Evolutionary conservation across 1,140 invertebrate species (phyloP).

Genomic region (Episyrphus balteatus): DNA sequence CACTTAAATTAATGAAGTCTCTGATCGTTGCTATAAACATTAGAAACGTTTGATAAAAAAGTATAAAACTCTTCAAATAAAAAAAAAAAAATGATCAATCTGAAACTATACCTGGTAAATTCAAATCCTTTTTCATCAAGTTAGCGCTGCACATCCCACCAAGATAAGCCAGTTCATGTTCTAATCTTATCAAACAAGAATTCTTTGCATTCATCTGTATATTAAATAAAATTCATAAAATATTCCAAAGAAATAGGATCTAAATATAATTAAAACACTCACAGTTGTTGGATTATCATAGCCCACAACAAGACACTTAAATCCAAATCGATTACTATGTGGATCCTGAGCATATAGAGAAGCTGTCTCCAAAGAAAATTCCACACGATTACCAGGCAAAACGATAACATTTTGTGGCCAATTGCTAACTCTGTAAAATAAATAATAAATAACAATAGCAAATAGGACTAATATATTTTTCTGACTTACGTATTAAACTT

Average conservation of each 20-base stretch:
- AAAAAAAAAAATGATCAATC: too few relatives aligned
- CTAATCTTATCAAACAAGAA: conserved; percentile 58
- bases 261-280: conserved; percentile 2
- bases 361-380: conserved; percentile 90
- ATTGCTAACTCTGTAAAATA: conserved; percentile 48
- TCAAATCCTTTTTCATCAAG: conserved; percentile 76
- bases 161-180: conserved; percentile 82
- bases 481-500: conserved; percentile 33
- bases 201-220: conserved; percentile 28
- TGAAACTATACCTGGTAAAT: conserved; percentile 58
- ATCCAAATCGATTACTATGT: conserved; percentile 69
- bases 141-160: conserved; percentile 83
- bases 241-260: not conserved
- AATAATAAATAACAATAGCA: not conserved
- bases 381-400: conserved; percentile 85
- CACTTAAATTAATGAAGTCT: too few relatives aligned
- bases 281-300: conserved; percentile 65
- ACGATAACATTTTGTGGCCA: conserved; percentile 83
- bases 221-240: not conserved
- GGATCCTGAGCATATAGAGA: conserved; percentile 93
- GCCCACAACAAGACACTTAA: conserved; percentile 83
- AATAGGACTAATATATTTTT: not conserved
- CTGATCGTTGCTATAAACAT: too few relatives aligned
- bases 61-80: too few relatives aligned
- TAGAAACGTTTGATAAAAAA: too few relatives aligned